Percentiles rank a stretch among this genome's conserved stretches.
Conservation (phyloP, 1,140 invertebrate genomes). For the Drosophila micromelanica region DNA sequence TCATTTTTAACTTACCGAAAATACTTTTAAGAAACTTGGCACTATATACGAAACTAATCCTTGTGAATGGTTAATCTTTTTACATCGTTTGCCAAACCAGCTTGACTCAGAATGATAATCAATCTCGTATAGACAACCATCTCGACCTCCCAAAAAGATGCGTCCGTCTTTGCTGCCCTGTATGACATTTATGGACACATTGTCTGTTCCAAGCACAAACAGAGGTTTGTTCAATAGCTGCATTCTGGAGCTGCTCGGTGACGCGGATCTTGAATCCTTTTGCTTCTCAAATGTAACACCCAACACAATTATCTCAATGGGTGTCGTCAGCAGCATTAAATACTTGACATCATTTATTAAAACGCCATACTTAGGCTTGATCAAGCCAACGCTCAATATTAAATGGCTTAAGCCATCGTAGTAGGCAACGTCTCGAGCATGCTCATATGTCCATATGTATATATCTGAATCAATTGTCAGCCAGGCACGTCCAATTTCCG, state of each 20-base stretch:
- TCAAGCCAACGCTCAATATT: slow-evolving; percentile 93
- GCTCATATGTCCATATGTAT: slow-evolving; percentile 96
- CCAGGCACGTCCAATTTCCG: slow-evolving; percentile 98
- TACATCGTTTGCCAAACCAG: slow-evolving; percentile 98
- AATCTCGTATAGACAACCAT: slow-evolving; percentile 98
- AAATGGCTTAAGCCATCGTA: slow-evolving; percentile 96
- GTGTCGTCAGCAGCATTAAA: slow-evolving; percentile 95
- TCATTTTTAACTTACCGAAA: slow-evolving; percentile 55
- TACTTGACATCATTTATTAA: slow-evolving; percentile 97
- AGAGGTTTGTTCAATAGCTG: slow-evolving; percentile 97
- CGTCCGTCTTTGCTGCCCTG: slow-evolving; percentile 92
- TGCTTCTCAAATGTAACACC: slow-evolving; percentile 76
- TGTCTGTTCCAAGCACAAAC: slow-evolving; percentile 96
- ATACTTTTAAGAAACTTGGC: slow-evolving; percentile 94
- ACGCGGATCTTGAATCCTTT: slow-evolving; percentile 19
- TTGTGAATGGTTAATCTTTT: slow-evolving; percentile 97
- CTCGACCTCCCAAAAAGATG: slow-evolving; percentile 97
- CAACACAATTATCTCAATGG: slow-evolving; percentile 96
- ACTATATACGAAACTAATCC: slow-evolving; percentile 94
- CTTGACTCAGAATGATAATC: slow-evolving; percentile 95
- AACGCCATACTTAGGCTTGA: slow-evolving; percentile 93
- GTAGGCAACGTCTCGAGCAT: slow-evolving; percentile 95
- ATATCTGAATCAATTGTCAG: slow-evolving; percentile 98
- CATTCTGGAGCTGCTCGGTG: slow-evolving; percentile 88
- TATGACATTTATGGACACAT: slow-evolving; percentile 93